These are phyloP conservation scores for Dendrocopos noguchii DNA, from an alignment of 2,113 vertebrate species.

Conservation along the genomic window DNA sequence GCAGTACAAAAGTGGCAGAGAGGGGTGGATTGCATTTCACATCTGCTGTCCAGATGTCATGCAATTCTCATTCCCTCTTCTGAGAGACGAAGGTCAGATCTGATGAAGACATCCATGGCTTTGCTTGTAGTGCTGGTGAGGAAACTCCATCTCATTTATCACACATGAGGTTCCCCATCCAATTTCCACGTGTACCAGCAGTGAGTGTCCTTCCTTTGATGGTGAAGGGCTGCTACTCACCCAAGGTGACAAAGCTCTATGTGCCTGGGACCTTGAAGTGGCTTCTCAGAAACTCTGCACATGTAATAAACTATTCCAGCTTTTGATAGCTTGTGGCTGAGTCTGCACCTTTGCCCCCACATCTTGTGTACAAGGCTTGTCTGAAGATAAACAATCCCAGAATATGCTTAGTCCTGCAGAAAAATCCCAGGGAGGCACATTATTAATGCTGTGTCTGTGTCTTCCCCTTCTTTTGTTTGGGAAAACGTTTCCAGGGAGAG, in stretches of 20 bases:
- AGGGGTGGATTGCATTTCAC: neutral
- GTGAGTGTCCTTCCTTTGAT: neutral
- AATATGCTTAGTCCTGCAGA: neutral
- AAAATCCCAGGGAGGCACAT: neutral
- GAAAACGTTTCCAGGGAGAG: neutral
- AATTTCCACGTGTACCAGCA: accelerated
- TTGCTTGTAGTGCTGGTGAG: neutral
- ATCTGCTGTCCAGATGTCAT: constrained; percentile 42
- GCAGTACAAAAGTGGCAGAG: neutral
- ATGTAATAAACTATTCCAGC: neutral
- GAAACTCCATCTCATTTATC: neutral
- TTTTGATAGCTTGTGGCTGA: neutral
- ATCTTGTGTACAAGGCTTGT: neutral
- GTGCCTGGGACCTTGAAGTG: neutral
- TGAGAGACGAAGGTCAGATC: neutral
- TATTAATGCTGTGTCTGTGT: neutral
- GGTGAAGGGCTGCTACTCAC: neutral
- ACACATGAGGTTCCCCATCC: neutral
- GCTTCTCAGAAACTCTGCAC: neutral
- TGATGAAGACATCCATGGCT: neutral
- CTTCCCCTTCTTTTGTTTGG: neutral
- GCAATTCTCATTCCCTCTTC: neutral
- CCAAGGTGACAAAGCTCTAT: accelerated
- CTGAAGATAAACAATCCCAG: neutral
- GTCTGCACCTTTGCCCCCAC: neutral